Percentiles rank a stretch among this genome's conserved stretches.
These are phyloP conservation scores for Eremophila alpestris DNA, from an alignment of 2,797 vertebrate genomes.

Conservation along the genomic window DNA sequence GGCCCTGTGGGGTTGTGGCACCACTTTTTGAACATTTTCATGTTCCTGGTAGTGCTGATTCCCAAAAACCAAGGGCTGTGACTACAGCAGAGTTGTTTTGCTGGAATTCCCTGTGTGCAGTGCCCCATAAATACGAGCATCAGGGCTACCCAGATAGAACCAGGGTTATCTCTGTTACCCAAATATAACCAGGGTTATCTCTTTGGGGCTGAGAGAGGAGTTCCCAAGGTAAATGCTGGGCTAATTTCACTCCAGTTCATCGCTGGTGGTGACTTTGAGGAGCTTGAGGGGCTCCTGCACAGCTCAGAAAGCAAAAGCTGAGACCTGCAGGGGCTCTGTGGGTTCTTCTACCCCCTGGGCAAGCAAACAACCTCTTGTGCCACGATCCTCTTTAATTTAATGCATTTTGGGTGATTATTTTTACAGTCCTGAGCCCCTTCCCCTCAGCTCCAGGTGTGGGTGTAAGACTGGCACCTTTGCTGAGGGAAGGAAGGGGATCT, in stretches of 20 bases:
- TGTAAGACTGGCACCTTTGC: neutral
- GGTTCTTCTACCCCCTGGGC: neutral
- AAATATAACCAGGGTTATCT: neutral
- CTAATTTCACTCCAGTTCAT: neutral
- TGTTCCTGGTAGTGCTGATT: neutral
- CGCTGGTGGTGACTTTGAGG: neutral
- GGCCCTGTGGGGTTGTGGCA: neutral
- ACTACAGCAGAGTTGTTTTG: neutral
- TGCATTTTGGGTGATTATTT: neutral
- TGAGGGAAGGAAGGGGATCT: neutral
- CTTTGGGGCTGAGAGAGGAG: neutral
- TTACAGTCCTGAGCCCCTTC: neutral
- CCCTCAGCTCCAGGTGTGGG: neutral
- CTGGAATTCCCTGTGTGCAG: neutral
- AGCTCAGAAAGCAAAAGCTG: neutral
- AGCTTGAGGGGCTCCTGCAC: neutral
- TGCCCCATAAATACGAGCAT: neutral
- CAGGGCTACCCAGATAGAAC: neutral
- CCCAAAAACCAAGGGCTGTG: neutral
- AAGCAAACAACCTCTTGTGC: neutral
- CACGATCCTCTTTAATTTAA: neutral
- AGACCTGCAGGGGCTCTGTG: neutral
- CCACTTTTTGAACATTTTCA: neutral
- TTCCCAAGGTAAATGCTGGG: neutral
- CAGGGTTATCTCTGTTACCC: neutral